Percentiles rank a stretch among this genome's conserved stretches.
phyloP scores from a whole-genome alignment of 2,888 invertebrate genomes.

The Platerodrilus igneus region DNA sequence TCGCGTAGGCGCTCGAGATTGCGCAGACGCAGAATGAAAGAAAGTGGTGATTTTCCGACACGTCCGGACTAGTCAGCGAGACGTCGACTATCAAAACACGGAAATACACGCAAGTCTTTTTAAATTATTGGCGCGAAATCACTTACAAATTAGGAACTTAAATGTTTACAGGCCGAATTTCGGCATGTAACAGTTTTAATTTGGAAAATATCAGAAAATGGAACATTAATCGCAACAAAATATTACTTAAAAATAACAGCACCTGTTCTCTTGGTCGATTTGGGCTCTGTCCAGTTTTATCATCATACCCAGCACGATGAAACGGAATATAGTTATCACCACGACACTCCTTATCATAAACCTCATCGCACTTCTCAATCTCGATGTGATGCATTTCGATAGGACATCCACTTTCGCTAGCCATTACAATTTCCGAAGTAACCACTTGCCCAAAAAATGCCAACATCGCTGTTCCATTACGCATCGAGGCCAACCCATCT shows the following conservation, averaged over 20 bases:
- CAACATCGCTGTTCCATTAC: slow-evolving; percentile 82
- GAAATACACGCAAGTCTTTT: no score
- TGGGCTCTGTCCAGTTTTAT: slow-evolving; percentile 90
- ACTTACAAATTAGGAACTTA: no score
- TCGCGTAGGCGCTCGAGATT: no score
- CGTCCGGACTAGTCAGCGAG: no score
- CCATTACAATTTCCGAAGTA: slow-evolving; percentile 95
- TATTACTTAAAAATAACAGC: slow-evolving; percentile 32
- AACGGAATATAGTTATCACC: slow-evolving; percentile 93
- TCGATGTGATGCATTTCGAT: slow-evolving; percentile 95
- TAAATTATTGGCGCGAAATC: no score
- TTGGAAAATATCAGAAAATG: no score
- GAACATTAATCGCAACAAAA: no score
- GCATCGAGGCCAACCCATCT: slow-evolving; percentile 79
- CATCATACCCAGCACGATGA: slow-evolving; percentile 87
- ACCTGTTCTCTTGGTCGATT: slow-evolving; percentile 97
- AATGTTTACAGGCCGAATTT: no score
- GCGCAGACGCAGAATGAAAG: no score
- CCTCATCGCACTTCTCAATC: slow-evolving; percentile 91
- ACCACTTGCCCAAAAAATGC: slow-evolving; percentile 97
- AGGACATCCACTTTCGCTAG: slow-evolving; percentile 94
- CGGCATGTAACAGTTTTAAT: no score
- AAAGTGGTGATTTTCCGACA: no score
- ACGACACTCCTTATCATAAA: slow-evolving; percentile 88
- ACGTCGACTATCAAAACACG: no score